Percentiles rank a stretch among this genome's conserved stretches.
Evolutionary conservation across 1,140 invertebrate species (phyloP).

Genomic region (Drosophila hydei): DNA sequence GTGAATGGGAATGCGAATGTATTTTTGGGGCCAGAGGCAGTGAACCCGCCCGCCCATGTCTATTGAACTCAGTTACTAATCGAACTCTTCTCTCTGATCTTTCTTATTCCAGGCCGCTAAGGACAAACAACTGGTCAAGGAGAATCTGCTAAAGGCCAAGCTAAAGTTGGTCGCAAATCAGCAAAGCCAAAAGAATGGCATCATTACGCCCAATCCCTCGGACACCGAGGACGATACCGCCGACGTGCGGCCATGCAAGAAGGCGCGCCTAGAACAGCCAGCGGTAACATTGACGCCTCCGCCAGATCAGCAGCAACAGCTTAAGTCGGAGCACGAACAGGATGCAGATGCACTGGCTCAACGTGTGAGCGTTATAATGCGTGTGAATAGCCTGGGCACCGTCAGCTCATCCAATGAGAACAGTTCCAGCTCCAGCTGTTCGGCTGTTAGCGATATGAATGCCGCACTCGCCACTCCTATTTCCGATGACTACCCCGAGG

Average conservation of each 20-base stretch:
- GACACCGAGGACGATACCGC: conserved; percentile 85
- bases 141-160: conserved; percentile 75
- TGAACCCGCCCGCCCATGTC: conserved; percentile 20
- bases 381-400: conserved; percentile 89
- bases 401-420: conserved; percentile 60
- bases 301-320: conserved; percentile 55
- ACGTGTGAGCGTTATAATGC: conserved; percentile 91
- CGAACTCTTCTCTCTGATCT: conserved; percentile 4
- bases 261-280: conserved; percentile 72
- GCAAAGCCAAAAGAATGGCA: conserved; percentile 61
- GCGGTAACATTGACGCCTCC: conserved; percentile 62
- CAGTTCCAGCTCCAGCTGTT: conserved; percentile 25
- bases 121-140: conserved; percentile 67
- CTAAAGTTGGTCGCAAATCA: conserved; percentile 65
- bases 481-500: conserved; percentile 82
- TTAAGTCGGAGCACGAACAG: conserved; percentile 27
- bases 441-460: conserved; percentile 8
- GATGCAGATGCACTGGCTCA: conserved; percentile 45
- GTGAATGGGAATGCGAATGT: conserved; percentile 32
- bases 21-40: conserved; percentile 11
- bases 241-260: conserved; percentile 84
- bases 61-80: conserved; percentile 54
- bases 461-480: conserved; percentile 35
- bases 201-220: conserved; percentile 85
- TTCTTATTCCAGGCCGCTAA: conserved; percentile 52